Evolutionary conservation across 1,140 invertebrate genomes (phyloP).

Genomic region (Dendrolimus punctatus): DNA sequence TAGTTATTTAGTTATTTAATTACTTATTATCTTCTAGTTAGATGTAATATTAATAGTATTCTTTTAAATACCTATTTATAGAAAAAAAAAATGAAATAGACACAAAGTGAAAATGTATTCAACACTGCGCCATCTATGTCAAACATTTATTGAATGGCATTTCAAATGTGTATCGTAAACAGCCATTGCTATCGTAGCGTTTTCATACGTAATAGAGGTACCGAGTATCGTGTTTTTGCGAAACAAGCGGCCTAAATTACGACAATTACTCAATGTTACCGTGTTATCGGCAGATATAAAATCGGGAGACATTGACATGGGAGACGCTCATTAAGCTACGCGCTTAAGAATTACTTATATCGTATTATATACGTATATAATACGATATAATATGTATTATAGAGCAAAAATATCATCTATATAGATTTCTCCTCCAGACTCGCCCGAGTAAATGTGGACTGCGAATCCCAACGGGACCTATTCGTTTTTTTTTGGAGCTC

Average conservation of each 20-base stretch:
- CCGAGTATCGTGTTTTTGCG: slow-evolving; percentile 43
- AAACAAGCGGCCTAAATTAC: slow-evolving; percentile 58
- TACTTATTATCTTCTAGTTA: no score
- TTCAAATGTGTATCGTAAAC: background rate
- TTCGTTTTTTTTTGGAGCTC: no score
- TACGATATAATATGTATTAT: no score
- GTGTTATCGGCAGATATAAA: slow-evolving; percentile 52
- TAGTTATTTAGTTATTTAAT: no score
- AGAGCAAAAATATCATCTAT: no score
- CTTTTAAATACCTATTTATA: no score
- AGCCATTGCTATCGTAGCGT: slow-evolving; percentile 17
- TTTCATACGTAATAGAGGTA: slow-evolving; percentile 24
- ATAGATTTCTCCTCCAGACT: no score
- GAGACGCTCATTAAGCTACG: slow-evolving; percentile 44
- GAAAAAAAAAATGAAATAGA: no score
- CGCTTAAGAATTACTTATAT: background rate
- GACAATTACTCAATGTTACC: slow-evolving; percentile 62
- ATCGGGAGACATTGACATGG: slow-evolving; percentile 22
- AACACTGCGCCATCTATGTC: background rate
- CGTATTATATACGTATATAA: no score
- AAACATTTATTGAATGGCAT: background rate
- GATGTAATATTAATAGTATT: no score
- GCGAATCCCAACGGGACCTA: no score
- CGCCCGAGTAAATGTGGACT: no score
- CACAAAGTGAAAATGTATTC: background rate